Evolutionary conservation across 2,113 vertebrate species (phyloP), one percentile per base, ranked within the genome.

Genomic region (Pitta sordida): DNA sequence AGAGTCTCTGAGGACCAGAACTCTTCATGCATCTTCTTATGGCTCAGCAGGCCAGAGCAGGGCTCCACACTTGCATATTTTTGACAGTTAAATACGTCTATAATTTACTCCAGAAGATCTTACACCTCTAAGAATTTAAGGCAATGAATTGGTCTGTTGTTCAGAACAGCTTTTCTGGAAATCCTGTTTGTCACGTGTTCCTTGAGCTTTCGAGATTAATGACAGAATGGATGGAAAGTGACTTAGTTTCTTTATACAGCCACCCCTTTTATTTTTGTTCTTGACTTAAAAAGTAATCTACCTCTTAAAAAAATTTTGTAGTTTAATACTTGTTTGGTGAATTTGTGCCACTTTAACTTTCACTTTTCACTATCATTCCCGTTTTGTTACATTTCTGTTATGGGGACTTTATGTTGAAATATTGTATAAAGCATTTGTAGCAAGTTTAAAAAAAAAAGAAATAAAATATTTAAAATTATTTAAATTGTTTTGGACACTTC

Each of bases 391-490:
- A 92, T 97, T 97, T 97, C 96, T 98, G 95, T 97, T 96, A 96
- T 89, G 97, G 97, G 97, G 98, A 97, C 97, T 97, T 98, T 95
- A 92, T 97, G 97, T 97, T 97, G 96, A 95, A 97, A 97, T 97
- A 96, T 86, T 98, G 98, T 99, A 98, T 97, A 98, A 98, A 98
- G 97, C 98, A 98, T 98, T 98, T 98, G 98, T 99, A 98, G 98
- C 98, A 97, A 98, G 98, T 98, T 91, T 94, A 59, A 97, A 96
- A 69, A 56, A 77, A 59, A 97, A 96, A 69, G n/a, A 77, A 98
- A 98, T 98, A 98, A 98, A 98, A 97, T 99, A 99, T 99, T 99
- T 99, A 98, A 99, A 98, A 98, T 98, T 99, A 98, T 99, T 99
- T 99, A 98, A 99, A 98, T 98, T 96, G 98, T 97, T 98, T 97